Percentiles rank a stretch among this genome's conserved stretches.
These are phyloP conservation scores for Uropetala carovei DNA, from an alignment of 2,888 invertebrate genomes.

Conservation along the genomic window DNA sequence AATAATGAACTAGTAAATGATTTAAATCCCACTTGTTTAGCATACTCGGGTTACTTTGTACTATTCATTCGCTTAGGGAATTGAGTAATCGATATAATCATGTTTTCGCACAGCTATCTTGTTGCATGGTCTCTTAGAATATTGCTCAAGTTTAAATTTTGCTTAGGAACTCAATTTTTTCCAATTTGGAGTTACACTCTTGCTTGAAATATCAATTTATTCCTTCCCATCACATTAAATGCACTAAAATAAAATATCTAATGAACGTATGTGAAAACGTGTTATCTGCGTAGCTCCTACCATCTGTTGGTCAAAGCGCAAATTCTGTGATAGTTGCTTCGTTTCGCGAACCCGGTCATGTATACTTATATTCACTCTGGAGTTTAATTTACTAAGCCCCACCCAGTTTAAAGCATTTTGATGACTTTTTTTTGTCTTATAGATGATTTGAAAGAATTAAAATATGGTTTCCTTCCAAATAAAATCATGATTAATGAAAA, in stretches of 20 bases:
- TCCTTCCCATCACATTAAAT: neutral
- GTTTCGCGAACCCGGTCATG: neutral
- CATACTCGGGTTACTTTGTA: no score
- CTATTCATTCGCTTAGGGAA: neutral
- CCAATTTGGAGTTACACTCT: neutral
- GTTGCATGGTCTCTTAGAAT: neutral
- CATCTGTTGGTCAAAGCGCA: conserved; percentile 3
- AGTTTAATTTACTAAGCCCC: neutral
- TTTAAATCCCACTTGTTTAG: no score
- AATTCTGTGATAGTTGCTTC: neutral
- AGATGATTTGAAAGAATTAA: neutral
- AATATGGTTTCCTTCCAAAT: neutral
- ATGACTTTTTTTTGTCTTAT: neutral
- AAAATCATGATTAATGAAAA: neutral
- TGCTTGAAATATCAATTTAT: neutral
- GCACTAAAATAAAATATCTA: neutral
- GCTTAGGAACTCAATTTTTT: neutral
- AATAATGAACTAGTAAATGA: no score
- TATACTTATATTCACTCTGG: neutral
- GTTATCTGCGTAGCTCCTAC: conserved; percentile 11
- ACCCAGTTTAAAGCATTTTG: neutral
- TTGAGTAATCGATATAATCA: conserved; percentile 6
- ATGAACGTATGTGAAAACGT: neutral
- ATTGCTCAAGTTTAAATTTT: neutral
- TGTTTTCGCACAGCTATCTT: conserved; percentile 11